A percentile compares a stretch with the other conserved stretches of the same genome.
Evolutionary conservation across 2,113 vertebrate species (phyloP).

Genomic region (Hiodon alosoides): DNA sequence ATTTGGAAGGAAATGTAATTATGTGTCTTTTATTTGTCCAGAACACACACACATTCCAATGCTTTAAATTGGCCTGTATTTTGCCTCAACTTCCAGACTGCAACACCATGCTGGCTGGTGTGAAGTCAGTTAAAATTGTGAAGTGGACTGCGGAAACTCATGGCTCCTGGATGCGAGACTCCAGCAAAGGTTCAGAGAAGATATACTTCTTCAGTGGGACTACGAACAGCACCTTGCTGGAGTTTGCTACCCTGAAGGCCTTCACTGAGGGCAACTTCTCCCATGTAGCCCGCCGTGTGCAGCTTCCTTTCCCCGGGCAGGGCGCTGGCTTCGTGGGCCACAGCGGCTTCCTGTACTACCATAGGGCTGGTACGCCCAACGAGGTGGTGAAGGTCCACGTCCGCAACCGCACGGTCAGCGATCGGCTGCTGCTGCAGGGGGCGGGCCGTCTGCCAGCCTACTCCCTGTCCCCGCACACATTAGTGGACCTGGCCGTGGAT

Average conservation of each 20-base stretch:
- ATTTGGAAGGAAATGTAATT: too few relatives aligned
- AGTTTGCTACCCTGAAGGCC: constrained; percentile 69
- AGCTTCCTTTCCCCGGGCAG: constrained; percentile 75
- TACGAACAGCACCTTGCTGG: constrained; percentile 67
- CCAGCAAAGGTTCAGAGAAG: constrained; percentile 65
- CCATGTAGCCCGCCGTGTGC: constrained; percentile 51
- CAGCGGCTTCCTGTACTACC: constrained; percentile 80
- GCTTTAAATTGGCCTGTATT: constrained; percentile 20
- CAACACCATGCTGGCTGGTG: constrained; percentile 59
- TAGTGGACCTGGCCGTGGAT: constrained; percentile 81
- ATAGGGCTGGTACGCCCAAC: constrained; percentile 72
- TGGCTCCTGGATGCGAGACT: constrained; percentile 88
- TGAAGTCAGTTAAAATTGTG: constrained; percentile 86
- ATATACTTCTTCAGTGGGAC: constrained; percentile 80
- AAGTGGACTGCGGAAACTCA: constrained; percentile 67
- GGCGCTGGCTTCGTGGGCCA: constrained; percentile 80
- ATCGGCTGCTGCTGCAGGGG: constrained; percentile 71
- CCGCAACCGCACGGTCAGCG: constrained; percentile 61
- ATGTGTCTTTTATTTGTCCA: too few relatives aligned
- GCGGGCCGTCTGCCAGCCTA: constrained; percentile 74
- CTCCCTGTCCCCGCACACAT: constrained; percentile 72
- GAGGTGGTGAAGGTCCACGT: constrained; percentile 84
- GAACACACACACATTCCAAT: background rate
- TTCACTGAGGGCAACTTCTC: constrained; percentile 64
- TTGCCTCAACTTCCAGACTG: constrained; percentile 68